Base-by-base conservation (phyloP, 2,797 vertebrate species). In the Todus mexicanus region DNA sequence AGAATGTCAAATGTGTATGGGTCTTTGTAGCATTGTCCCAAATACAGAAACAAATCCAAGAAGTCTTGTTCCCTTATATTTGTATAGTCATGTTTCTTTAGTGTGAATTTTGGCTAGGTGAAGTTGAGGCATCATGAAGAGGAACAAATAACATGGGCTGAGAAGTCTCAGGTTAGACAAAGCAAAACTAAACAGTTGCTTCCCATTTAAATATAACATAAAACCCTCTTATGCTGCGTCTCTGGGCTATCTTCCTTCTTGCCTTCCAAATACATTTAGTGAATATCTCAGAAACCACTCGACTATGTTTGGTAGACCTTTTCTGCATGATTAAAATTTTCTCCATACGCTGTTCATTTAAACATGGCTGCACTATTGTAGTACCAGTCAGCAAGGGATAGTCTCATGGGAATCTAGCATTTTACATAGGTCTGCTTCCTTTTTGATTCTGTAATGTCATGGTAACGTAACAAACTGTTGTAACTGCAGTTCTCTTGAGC, bases 401-500 rank as follows among this genome's bases (percentile, higher is more conserved):
- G 31, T 78, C 53, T 61, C 5, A 7, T 31, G 53, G 79, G 43
- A 59, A 27, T 60, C 20, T 37, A 35, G 37, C n/a, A 7, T 89
- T 94, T 77, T 57, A 61, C 51, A 33, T 10, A n/a, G 14, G 4
- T 77, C 59, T 48, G 2, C 73, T 72, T 85, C 65, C 54, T 75
- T 95, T 81, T 59, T 38, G 45, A 48, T 95, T 94, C 70, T 87
- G 1, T 76, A 84, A 35, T 85, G 42, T 95, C 68, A 45, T 83
- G 57, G 84, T 68, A 17, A 17, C 75, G 35, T 95, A 86, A 87
- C n/a, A 51, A 88, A 87, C 51, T 92, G 69, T 94, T 96, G 56
- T 91, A 89, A 93, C 82, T 97, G 82, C 89, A 35, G 78, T 89
- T 96, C 33, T 77, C 95, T 93, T 86, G 31, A 95, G 94, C 90